Base-by-base conservation (phyloP, 2,797 vertebrate species). In the Distichodus sexfasciatus region DNA sequence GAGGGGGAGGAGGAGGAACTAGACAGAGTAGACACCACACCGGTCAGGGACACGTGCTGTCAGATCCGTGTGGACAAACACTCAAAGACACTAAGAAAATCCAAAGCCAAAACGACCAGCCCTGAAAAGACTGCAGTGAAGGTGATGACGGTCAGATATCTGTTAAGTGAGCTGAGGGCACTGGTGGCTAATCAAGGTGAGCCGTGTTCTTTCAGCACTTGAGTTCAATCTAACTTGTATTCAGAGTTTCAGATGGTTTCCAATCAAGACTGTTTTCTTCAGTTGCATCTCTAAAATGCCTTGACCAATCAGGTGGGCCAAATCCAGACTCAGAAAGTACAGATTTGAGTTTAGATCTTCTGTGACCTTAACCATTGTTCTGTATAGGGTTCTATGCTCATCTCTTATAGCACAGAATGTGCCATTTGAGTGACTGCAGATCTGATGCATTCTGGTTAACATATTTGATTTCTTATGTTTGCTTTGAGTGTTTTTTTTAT, bases 81-180 rank as follows among this genome's bases (percentile, higher is more conserved):
- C 15, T 14, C 36, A 35, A 60, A 28, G 19, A 55, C n/a, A 17
- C 21, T 64, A 1, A 51, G n/a, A n/a, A n/a, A 23, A 15, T 12
- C 51, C 12, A 65, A 69, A 40, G 6, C 2, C 33, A 69, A 58
- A 40, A 3, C 47, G 4, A 15, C 17, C 19, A 58, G 63, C 0
- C 41, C 67, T 1, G 77, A 76, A 50, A 86, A 88, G 83, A 82
- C 73, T 1, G 82, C 82, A 0, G 76, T 74, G 53, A 90, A 86
- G 76, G 71, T 90, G 55, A 87, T 78, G 85, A 91, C 85, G 0
- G 50, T 92, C n/a, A 92, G 87, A 48, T 84, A 87, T 71, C 89
- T 97, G 41, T 66, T 96, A 63, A 85, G 84, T 74, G 93, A 98
- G 69, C 93, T 98, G 47, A 88, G 76, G 70, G 46, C 82, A 33